Evolutionary conservation across 2,888 invertebrate genomes (phyloP).

Genomic region (Hirtodrosophila duncani): DNA sequence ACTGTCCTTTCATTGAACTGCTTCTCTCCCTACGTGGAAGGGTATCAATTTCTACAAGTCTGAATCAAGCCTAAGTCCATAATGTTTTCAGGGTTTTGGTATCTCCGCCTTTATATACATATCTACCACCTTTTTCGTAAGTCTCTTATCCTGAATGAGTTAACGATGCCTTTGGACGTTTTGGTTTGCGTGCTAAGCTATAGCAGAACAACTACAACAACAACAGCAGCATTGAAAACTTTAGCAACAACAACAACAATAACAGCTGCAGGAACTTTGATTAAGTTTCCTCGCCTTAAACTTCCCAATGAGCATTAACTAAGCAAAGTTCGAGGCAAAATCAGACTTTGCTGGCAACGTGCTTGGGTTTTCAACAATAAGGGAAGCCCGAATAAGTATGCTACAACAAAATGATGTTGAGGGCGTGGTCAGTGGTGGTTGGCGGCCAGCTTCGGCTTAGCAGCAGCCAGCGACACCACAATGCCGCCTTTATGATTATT

Average conservation of each 20-base stretch:
- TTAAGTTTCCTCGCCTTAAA: constrained; percentile 64
- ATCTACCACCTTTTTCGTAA: too few relatives aligned
- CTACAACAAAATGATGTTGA: constrained; percentile 30
- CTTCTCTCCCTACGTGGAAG: too few relatives aligned
- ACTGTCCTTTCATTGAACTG: too few relatives aligned
- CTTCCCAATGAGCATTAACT: constrained; percentile 57
- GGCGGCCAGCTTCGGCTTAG: constrained; percentile 13
- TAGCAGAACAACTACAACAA: constrained; percentile 1
- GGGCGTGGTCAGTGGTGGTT: constrained; percentile 40
- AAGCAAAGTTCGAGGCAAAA: constrained; percentile 35
- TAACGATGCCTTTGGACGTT: constrained; percentile 41
- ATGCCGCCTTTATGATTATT: constrained; percentile 66
- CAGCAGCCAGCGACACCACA: too few relatives aligned
- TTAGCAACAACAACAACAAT: constrained; percentile 3
- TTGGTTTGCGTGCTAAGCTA: constrained; percentile 47
- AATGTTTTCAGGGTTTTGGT: too few relatives aligned
- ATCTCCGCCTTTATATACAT: too few relatives aligned
- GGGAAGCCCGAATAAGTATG: constrained; percentile 45
- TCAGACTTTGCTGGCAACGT: constrained; percentile 40
- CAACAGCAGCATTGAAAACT: constrained; percentile 5
- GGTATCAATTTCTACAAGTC: too few relatives aligned
- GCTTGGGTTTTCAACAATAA: constrained; percentile 43
- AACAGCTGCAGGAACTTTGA: constrained; percentile 54
- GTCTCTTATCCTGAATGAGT: constrained; percentile 52
- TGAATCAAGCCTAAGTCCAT: too few relatives aligned